Base-by-base conservation (phyloP, 2,113 vertebrate species). In the Nannobrachium achirus region DNA sequence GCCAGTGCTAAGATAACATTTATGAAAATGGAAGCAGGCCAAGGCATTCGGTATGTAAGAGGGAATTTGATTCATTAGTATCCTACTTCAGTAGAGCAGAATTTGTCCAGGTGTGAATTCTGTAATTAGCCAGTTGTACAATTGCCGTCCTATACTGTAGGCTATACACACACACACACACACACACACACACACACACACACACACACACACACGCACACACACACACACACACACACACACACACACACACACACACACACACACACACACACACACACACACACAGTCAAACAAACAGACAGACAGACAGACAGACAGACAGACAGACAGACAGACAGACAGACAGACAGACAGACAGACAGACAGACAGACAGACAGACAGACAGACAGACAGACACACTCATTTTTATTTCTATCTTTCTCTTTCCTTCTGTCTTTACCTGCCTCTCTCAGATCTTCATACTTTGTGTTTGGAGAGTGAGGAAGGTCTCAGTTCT, bases 1-100 rank as follows among this genome's bases (percentile, higher is more conserved):
- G 68, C 75, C 80, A 65, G 44, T 20, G 66, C 69, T 85, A 56
- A 86, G 74, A 87, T 83, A 75, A 87, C 72, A 75, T 80, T 78
- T 82, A 75, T 6, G 45, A 73, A 73, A n/a, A 52, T 72, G 78
- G 82, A 68, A 66, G 56, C 10, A 80, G 70, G 69, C 74, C 84
- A 73, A 76, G 39, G 25, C 55, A 4, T 50, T 70, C 38, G 3
- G 39, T 57, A 39, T 58, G 25, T 46, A 57, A 72, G 51, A 4
- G 9, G 2, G 25, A 65, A 60, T 66, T 50, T 69, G 67, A 79
- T 79, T 65, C 81, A 78, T 53, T 53, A 53, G 65, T 61, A 18
- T 58, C 25, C 25, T 67, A 65, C 57, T 72, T 71, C 7, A 51
- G 53, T 53, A 64, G 16, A 45, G 56, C 1, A 15, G 13, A 45